Evolutionary conservation across 2,888 invertebrate species (phyloP), one percentile per base, ranked within the genome.

Genomic region (Plebejus melissa): DNA sequence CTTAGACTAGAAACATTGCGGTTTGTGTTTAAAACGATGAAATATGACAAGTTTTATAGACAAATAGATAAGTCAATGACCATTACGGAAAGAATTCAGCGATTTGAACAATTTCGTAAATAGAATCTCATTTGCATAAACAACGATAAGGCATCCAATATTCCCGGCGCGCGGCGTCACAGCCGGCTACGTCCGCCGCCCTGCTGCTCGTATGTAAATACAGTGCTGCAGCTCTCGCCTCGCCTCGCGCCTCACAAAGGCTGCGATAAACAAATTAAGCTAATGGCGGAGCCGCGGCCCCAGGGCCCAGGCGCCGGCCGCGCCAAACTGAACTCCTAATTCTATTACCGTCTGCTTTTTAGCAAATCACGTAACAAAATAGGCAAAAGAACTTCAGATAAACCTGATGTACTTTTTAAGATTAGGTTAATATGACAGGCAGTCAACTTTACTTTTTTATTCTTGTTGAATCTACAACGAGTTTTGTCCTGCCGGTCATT

Each of bases 211-310:
- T 28, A 22, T 60, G 60, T 11, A 22, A 6, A 22, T 22, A 58
- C n/a, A 7, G 9, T 60, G 22, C 11, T 9, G 60, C 9, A 28
- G 28, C 60, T 60, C 60, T 4, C 28, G 60, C 9, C 7, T 28
- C 60, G 22, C 60, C 60, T 4, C 28, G 28, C 6, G 4, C 4
- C 28, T 60, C 60, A 60, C 28, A 60, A 22, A 60, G 58, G 60
- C 60, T 11, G 60, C 28, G 28, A 28, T 60, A 60, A 60, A 28
- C 60, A 60, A 60, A 60, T 60, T 60, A 28, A 60, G 60, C 60
- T 28, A 60, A 11, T 60, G 28, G 60, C 9, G 7, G 6, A 58
- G 22, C 58, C 22, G 58, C 58, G 28, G 11, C 4, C 11, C 60
- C 22, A 3, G 28, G 11, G 1, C 11, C 60, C 22, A 3, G 3